phyloP scores from a whole-genome alignment of 2,113 vertebrate genomes.

The Gobius niger region DNA sequence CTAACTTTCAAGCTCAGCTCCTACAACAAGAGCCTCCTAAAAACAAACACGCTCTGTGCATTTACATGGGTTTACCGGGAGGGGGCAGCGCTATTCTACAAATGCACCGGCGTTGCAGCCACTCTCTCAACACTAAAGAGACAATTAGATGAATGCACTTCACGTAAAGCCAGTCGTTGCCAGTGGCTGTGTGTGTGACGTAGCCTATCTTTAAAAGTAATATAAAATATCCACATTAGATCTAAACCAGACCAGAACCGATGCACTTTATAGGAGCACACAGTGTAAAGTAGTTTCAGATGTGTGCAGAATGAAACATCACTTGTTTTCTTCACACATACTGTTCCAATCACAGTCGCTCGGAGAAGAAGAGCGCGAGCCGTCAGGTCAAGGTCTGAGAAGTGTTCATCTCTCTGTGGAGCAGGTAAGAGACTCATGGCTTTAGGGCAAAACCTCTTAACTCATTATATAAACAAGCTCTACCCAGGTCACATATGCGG shows the following conservation, averaged over 20 bases:
- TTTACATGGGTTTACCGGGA: neutral
- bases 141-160: too few species aligned
- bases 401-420: slow-evolving; percentile 56
- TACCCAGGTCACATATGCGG: slow-evolving; percentile 71
- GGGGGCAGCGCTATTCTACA: neutral
- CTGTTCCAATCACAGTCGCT: slow-evolving; percentile 52
- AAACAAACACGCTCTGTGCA: neutral
- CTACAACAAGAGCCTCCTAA: too few species aligned
- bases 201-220: neutral
- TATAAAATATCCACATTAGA: neutral
- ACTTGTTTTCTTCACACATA: slow-evolving; percentile 25
- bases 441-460: slow-evolving; percentile 55
- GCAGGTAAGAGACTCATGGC: slow-evolving; percentile 39
- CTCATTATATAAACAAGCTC: slow-evolving; percentile 43
- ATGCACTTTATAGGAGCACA: neutral
- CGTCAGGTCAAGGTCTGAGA: slow-evolving; percentile 47
- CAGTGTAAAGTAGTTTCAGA: slow-evolving; percentile 31
- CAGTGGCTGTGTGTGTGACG: too few species aligned
- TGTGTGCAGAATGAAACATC: slow-evolving; percentile 29
- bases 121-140: too few species aligned
- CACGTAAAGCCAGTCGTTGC: too few species aligned
- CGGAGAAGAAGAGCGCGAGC: slow-evolving; percentile 23
- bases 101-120: neutral
- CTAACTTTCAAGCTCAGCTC: too few species aligned
- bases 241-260: neutral